Evolutionary conservation across 2,113 vertebrate species (phyloP).

Genomic region (Gallinago jamesoni): DNA sequence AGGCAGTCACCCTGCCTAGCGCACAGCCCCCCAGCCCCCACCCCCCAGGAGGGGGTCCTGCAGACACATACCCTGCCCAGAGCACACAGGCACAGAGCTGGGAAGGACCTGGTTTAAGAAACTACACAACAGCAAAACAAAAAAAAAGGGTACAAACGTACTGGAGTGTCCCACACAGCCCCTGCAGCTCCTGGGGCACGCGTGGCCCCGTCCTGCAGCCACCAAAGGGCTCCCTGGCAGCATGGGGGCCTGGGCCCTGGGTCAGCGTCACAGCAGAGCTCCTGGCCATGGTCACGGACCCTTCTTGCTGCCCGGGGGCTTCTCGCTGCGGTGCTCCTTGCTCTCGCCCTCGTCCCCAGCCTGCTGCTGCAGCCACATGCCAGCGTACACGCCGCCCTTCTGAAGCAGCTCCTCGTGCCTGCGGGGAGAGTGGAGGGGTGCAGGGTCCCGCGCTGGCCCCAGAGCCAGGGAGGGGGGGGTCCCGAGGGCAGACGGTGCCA

Average conservation of each 20-base stretch:
- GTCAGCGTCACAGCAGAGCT: neutral
- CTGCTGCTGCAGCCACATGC: conserved; percentile 92
- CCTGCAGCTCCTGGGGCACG: neutral
- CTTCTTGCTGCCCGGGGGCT: conserved; percentile 40
- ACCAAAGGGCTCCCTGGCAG: neutral
- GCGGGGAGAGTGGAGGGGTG: neutral
- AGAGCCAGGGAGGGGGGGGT: neutral
- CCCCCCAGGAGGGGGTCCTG: neutral
- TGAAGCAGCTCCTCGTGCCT: conserved; percentile 90
- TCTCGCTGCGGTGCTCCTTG: conserved; percentile 77
- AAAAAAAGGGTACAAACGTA: neutral
- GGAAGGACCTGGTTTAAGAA: conserved; percentile 58
- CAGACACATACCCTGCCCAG: accelerated
- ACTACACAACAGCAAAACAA: conserved; percentile 15
- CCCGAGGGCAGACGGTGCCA: accelerated
- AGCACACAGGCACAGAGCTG: neutral
- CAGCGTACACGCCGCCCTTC: conserved; percentile 84
- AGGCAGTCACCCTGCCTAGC: neutral
- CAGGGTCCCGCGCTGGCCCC: neutral
- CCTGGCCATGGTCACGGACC: accelerated
- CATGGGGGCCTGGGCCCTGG: accelerated
- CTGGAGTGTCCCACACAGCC: conserved; percentile 37
- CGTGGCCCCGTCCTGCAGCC: accelerated
- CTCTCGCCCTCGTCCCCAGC: conserved; percentile 76
- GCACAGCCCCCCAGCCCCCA: accelerated